Evolutionary conservation across 1,140 invertebrate genomes (phyloP), one percentile per base, ranked within the genome.

Genomic region (Dreissena rostriformis): DNA sequence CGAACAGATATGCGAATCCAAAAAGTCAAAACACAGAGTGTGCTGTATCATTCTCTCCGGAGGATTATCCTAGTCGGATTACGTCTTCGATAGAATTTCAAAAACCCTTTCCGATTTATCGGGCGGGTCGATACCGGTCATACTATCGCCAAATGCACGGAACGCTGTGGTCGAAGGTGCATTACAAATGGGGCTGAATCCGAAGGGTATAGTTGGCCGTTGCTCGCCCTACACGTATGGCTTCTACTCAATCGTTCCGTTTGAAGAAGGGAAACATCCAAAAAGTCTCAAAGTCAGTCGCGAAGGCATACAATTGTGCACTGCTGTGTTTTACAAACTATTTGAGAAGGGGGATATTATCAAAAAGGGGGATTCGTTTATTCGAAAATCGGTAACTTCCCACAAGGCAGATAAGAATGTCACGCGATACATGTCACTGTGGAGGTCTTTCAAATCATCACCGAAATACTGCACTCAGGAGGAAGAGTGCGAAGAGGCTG

Each of bases 51-150:
- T 84, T 14, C 66, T 84, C 14, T 67, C 76, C 0, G 82, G 82
- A 7, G 82, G 82, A 0, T 84, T 84, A 68, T 68, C 82, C 7
- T 74, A 84, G 14, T 84, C 66, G 17, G 39, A 53, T 12, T 63
- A 51, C 29, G 28, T 84, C 17, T 17, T 49, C 24, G 39, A 84
- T n/a, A 49, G 8, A 11, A 29, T 39, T 39, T 39, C 39, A 39
- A 39, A 39, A 39, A 39, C 39, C 39, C 2, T 39, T 8, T 2
- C 39, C 8, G 39, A 39, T 39, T 39, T 8, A 61, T 15, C 28
- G 19, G 17, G 22, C 22, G 17, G 12, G 19, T 19, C 0, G 14
- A 17, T 63, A 19, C 22, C 17, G 19, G 22, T 76, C 14, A 39
- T 63, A 24, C 26, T 61, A 10, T 55, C 28, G 15, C 24, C n/a